phyloP scores from a whole-genome alignment of 2,797 vertebrate species.

The Ataeniobius toweri region DNA sequence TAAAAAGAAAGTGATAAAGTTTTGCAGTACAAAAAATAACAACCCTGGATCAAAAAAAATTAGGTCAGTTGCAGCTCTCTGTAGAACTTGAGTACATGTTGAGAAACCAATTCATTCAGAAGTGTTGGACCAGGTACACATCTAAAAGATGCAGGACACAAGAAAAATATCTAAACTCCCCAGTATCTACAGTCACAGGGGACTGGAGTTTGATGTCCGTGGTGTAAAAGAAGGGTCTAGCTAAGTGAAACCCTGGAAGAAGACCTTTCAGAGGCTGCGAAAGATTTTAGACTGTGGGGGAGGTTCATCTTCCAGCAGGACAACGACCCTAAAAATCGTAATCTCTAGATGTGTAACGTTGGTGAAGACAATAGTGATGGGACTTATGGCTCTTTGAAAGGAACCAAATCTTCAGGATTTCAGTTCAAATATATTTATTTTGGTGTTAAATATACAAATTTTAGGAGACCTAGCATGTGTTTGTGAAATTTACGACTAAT shows the following conservation, averaged over 20 bases:
- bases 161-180: no score
- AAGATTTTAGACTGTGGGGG: background rate
- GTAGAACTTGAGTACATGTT: background rate
- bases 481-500: no score
- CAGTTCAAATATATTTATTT: no score
- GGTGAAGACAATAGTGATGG: no score
- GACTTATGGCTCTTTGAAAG: no score
- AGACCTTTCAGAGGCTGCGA: background rate
- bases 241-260: background rate
- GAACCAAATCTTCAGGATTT: no score
- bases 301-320: background rate
- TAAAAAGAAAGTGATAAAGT: no score
- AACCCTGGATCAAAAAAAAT: background rate
- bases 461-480: no score
- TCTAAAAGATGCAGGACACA: background rate
- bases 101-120: background rate
- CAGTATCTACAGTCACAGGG: no score
- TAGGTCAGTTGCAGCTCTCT: background rate
- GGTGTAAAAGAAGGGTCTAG: no score
- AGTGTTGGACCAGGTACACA: background rate
- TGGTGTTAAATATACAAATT: no score
- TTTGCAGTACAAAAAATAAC: background rate
- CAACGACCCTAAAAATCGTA: background rate
- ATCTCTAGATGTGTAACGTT: background rate
- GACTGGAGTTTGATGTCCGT: background rate